phyloP scores from a whole-genome alignment of 2,797 vertebrate species.

The Crenuchus spilurus region DNA sequence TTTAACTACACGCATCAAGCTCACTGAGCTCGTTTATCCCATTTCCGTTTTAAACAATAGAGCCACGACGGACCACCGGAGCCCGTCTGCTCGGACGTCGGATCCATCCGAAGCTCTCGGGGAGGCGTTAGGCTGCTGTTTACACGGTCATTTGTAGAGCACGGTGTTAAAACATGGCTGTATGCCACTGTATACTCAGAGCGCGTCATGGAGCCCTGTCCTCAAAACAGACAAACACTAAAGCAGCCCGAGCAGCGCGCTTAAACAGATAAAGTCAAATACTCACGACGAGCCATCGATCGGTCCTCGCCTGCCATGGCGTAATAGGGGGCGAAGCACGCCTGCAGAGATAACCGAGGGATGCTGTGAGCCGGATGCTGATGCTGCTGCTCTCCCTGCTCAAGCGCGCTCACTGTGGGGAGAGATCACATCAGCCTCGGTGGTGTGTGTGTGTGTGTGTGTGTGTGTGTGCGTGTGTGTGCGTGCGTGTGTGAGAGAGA shows the following conservation, averaged over 20 bases:
- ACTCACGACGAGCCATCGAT: slow-evolving; percentile 74
- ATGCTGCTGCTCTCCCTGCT: slow-evolving; percentile 58
- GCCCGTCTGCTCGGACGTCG: neutral
- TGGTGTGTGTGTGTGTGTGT: neutral
- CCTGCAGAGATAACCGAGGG: slow-evolving; percentile 46
- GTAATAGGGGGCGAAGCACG: slow-evolving; percentile 51
- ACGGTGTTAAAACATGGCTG: slow-evolving; percentile 64
- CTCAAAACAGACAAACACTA: slow-evolving; percentile 41
- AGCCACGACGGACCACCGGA: slow-evolving; percentile 19
- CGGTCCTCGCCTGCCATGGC: slow-evolving; percentile 71
- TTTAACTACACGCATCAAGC: slow-evolving; percentile 61
- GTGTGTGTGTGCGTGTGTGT: neutral
- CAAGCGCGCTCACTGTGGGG: slow-evolving; percentile 64
- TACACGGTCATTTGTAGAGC: slow-evolving; percentile 45
- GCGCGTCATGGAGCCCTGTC: slow-evolving; percentile 34
- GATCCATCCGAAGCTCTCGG: neutral
- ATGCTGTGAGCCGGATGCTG: slow-evolving; percentile 54
- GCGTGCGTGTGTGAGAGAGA: neutral
- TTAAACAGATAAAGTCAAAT: slow-evolving; percentile 29
- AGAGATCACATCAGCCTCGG: slow-evolving; percentile 17
- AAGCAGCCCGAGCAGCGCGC: slow-evolving; percentile 13
- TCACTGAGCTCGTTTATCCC: slow-evolving; percentile 49
- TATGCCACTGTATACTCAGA: slow-evolving; percentile 37
- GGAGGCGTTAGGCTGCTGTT: neutral
- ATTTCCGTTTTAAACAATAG: slow-evolving; percentile 27